Conservation (phyloP, 2,888 invertebrate species). For the Blomia tropicalis region DNA sequence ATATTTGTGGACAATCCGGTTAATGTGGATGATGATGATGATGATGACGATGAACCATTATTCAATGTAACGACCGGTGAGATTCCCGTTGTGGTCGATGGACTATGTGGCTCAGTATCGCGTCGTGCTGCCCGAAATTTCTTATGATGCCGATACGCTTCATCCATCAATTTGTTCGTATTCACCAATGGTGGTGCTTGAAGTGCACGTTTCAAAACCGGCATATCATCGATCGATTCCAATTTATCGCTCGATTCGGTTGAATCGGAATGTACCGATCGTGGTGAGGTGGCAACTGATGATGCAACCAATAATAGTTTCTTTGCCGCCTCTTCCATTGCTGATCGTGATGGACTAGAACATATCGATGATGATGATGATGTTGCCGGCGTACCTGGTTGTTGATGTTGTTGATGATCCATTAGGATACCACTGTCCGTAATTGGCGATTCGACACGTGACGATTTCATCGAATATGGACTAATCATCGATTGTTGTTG, state of each 20-base stretch:
- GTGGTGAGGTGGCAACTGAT: neutral
- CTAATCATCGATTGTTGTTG: neutral
- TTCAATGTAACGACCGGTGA: constrained; percentile 28
- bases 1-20: constrained; percentile 19
- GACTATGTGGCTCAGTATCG: constrained; percentile 28
- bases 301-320: constrained; percentile 33
- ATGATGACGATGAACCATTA: constrained; percentile 22
- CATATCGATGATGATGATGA: constrained; percentile 30
- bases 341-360: constrained; percentile 39
- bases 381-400: constrained; percentile 39
- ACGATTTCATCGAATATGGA: neutral
- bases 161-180: constrained; percentile 70
- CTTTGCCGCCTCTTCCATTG: constrained; percentile 48
- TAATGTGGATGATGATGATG: constrained; percentile 23
- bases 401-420: constrained; percentile 71
- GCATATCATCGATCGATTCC: constrained; percentile 63
- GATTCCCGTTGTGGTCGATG: constrained; percentile 25
- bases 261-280: neutral
- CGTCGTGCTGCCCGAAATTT: constrained; percentile 51
- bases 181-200: constrained; percentile 82
- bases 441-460: constrained; percentile 60
- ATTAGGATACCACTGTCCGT: constrained; percentile 83
- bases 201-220: constrained; percentile 73
- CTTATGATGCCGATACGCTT: constrained; percentile 86
- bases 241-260: constrained; percentile 38